These are phyloP conservation scores for Drosophila dives DNA, from an alignment of 2,888 invertebrate species.

Conservation along the genomic window DNA sequence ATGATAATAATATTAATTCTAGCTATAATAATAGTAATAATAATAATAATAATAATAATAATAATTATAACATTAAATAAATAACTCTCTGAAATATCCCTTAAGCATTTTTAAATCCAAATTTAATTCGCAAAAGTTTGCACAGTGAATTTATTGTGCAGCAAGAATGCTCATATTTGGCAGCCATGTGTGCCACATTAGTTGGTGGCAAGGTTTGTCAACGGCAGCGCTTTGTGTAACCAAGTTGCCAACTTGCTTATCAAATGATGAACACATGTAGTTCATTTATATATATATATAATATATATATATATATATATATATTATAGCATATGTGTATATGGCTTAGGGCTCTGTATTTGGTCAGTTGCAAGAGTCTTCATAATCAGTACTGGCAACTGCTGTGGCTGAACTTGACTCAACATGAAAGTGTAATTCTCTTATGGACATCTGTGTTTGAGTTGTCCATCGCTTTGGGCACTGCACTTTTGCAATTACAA, in stretches of 20 bases:
- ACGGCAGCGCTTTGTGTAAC: constrained; percentile 13
- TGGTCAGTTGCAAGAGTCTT: constrained; percentile 39
- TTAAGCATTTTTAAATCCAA: constrained; percentile 21
- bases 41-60: neutral
- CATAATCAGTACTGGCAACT: constrained; percentile 47
- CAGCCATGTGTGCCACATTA: constrained; percentile 15
- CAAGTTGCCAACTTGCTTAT: constrained; percentile 33
- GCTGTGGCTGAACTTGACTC: constrained; percentile 38
- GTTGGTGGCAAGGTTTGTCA: constrained; percentile 28
- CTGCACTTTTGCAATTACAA: constrained; percentile 73
- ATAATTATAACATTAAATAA: neutral
- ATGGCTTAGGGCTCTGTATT: constrained; percentile 32
- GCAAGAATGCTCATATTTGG: constrained; percentile 27
- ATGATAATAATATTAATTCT: neutral
- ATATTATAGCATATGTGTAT: neutral
- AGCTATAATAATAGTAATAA: neutral
- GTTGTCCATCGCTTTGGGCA: constrained; percentile 33
- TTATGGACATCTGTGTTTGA: constrained; percentile 9
- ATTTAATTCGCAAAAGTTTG: constrained; percentile 5
- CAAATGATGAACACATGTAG: constrained; percentile 41
- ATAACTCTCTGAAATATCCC: neutral
- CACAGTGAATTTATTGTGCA: constrained; percentile 2
- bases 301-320: neutral
- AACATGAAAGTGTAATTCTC: neutral
- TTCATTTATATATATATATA: neutral